phyloP scores from a whole-genome alignment of 2,113 vertebrate genomes.

The Mola mola region DNA sequence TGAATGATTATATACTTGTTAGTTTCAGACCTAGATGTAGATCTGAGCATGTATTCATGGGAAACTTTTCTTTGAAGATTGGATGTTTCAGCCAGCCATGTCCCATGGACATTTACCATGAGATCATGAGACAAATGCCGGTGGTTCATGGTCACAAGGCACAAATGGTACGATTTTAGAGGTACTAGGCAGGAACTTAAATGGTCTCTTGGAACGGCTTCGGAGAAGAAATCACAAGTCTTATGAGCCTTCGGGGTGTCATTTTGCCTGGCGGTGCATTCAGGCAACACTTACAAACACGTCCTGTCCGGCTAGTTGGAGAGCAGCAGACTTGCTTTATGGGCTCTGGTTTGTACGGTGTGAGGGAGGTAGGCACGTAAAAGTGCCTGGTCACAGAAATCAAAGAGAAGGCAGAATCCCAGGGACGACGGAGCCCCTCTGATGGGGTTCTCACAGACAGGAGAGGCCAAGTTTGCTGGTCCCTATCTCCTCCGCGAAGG shows the following conservation, averaged over 20 bases:
- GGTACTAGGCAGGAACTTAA: constrained; percentile 56
- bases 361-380: constrained; percentile 57
- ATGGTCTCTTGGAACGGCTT: constrained; percentile 53
- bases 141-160: constrained; percentile 57
- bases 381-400: constrained; percentile 59
- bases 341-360: constrained; percentile 49
- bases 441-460: constrained; percentile 64
- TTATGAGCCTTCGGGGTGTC: constrained; percentile 74
- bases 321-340: constrained; percentile 69
- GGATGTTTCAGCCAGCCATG: constrained; percentile 26
- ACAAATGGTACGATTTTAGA: constrained; percentile 57
- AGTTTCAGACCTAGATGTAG: constrained; percentile 1
- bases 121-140: constrained; percentile 47
- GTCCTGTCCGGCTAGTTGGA: constrained; percentile 71
- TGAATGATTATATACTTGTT: constrained; percentile 10
- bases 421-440: constrained; percentile 36
- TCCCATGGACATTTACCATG: constrained; percentile 18
- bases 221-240: constrained; percentile 65
- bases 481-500: constrained; percentile 65
- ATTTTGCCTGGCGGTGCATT: constrained; percentile 68
- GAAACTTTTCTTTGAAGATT: constrained; percentile 20
- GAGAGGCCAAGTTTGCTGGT: constrained; percentile 79
- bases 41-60: constrained; percentile 16
- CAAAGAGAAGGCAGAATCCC: constrained; percentile 60
- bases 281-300: constrained; percentile 76